Evolutionary conservation across 2,888 invertebrate species (phyloP).

Genomic region (Physocephala rufipes): DNA sequence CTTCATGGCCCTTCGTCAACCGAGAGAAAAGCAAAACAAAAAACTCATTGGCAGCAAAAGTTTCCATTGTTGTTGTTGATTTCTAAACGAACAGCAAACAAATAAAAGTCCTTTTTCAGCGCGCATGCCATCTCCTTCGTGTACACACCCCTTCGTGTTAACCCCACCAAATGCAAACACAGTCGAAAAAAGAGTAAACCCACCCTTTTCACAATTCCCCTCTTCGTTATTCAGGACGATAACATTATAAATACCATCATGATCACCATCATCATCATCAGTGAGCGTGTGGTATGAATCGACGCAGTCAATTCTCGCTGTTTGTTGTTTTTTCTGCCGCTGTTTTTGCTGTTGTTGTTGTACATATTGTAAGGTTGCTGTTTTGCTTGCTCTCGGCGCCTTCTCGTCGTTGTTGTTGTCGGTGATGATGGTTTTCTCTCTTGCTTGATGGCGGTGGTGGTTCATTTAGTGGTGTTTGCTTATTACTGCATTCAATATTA

Average conservation of each 20-base stretch:
- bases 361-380: slow-evolving; percentile 19
- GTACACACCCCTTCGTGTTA: neutral
- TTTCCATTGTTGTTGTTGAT: slow-evolving; percentile 34
- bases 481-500: neutral
- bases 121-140: slow-evolving; percentile 46
- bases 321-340: neutral
- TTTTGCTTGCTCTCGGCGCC: slow-evolving; percentile 48
- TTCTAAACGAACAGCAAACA: slow-evolving; percentile 45
- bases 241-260: neutral
- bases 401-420: slow-evolving; percentile 31
- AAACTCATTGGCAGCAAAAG: neutral
- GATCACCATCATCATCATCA: neutral
- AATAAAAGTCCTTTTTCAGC: slow-evolving; percentile 26
- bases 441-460: neutral
- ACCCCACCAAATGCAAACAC: neutral
- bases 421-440: slow-evolving; percentile 18
- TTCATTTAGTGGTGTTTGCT: neutral
- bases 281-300: neutral
- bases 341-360: neutral
- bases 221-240: neutral
- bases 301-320: neutral
- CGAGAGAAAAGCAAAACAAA: no score
- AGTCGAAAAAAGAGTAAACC: neutral
- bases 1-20: neutral
- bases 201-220: slow-evolving; percentile 10